Evolutionary conservation across 2,113 vertebrate species (phyloP).

Genomic region (Pluvianellus socialis): DNA sequence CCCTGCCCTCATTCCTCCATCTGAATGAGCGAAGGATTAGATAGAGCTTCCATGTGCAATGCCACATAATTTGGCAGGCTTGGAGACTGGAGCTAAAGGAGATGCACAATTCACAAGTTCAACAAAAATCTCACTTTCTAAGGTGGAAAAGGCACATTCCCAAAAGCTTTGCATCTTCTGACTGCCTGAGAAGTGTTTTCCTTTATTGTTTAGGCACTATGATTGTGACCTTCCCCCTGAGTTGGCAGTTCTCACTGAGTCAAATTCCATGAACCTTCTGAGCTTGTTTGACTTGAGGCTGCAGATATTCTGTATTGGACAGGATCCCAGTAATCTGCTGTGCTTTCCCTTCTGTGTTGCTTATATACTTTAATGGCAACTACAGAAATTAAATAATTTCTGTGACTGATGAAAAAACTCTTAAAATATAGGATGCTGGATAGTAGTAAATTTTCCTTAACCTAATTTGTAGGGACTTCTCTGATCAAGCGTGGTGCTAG

Average conservation of each 20-base stretch:
- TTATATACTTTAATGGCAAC: background rate
- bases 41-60: background rate
- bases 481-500: background rate
- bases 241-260: constrained; percentile 4
- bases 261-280: constrained; percentile 42
- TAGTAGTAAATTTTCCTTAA: background rate
- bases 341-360: constrained; percentile 45
- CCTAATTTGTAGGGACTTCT: constrained; percentile 15
- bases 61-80: background rate
- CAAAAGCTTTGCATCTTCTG: background rate
- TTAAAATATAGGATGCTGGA: background rate
- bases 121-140: background rate
- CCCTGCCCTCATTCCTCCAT: background rate
- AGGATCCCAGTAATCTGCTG: constrained; percentile 45
- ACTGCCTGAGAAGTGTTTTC: background rate
- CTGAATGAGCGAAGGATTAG: background rate
- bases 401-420: constrained; percentile 2
- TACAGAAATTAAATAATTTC: background rate
- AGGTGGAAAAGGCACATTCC: background rate
- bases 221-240: constrained; percentile 19
- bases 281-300: constrained; percentile 56
- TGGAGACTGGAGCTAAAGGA: background rate
- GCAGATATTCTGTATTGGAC: constrained; percentile 48
- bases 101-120: background rate
- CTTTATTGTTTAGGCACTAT: background rate